These are phyloP conservation scores for Lasioglossum villosulum DNA, from an alignment of 2,888 invertebrate species.

Conservation along the genomic window DNA sequence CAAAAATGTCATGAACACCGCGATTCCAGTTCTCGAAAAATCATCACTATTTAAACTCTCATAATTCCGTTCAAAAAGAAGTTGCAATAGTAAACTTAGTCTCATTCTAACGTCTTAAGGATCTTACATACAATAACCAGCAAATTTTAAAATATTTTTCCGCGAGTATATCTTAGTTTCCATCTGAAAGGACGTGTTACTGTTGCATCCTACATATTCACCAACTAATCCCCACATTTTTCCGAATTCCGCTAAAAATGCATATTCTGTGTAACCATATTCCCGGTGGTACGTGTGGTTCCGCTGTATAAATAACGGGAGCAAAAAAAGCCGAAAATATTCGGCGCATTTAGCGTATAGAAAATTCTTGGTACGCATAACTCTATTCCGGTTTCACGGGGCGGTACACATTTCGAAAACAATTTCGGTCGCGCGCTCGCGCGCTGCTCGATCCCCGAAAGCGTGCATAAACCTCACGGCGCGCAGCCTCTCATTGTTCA, in stretches of 20 bases:
- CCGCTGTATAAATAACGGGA: not conserved
- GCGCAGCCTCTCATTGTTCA: not conserved
- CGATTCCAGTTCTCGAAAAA: not conserved
- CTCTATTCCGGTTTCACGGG: not conserved
- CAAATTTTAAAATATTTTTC: not conserved
- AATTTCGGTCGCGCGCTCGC: not conserved
- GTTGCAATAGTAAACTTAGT: not conserved
- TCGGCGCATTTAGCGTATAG: not conserved
- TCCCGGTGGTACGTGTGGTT: not conserved
- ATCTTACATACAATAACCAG: not conserved
- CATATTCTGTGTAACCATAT: not conserved
- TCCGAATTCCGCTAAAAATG: not conserved
- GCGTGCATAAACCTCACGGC: not conserved
- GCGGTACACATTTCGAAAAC: not conserved
- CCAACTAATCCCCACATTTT: not conserved
- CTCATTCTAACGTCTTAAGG: not conserved
- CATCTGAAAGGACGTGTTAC: not conserved
- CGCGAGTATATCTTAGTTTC: not conserved
- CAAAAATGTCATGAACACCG: not conserved
- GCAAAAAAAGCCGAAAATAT: not conserved
- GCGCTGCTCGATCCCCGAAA: not conserved
- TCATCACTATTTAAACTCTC: not conserved
- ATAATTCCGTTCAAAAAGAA: not conserved
- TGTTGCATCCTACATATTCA: not conserved
- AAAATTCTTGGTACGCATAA: not conserved